Conservation (phyloP, 2,888 invertebrate genomes). For the Drosophila phalerata region DNA sequence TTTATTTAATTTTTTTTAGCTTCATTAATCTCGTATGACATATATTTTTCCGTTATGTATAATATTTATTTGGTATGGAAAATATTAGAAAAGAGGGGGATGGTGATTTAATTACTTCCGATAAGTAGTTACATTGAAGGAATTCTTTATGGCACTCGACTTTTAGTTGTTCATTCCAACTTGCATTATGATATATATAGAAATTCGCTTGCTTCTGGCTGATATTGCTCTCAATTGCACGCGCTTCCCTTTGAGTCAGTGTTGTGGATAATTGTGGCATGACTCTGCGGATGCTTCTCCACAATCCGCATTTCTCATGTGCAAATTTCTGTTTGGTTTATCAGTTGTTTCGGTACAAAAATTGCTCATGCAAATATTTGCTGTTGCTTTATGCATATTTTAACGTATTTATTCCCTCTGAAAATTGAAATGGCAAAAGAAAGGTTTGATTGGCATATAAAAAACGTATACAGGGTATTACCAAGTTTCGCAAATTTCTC, state of each 20-base stretch:
- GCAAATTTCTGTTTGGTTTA: constrained; percentile 21
- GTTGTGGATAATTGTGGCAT: constrained; percentile 1
- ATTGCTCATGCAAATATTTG: constrained; percentile 26
- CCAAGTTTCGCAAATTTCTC: not conserved
- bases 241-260: constrained; percentile 15
- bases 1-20: constrained; percentile 16
- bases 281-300: constrained; percentile 4
- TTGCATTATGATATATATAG: constrained; percentile 15
- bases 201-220: constrained; percentile 11
- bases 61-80: not conserved
- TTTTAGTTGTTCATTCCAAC: constrained; percentile 6
- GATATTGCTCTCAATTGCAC: constrained; percentile 18
- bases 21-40: constrained; percentile 10
- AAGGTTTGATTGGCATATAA: not conserved
- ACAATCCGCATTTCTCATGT: not conserved
- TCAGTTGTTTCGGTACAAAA: constrained; percentile 4
- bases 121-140: constrained; percentile 37
- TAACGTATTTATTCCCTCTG: not conserved
- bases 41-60: constrained; percentile 2
- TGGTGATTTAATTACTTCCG: constrained; percentile 36
- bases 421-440: not conserved
- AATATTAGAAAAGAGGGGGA: not conserved
- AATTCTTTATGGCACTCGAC: constrained; percentile 23
- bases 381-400: constrained; percentile 18
- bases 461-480: not conserved